Conservation (phyloP, 2,888 invertebrate genomes). For the Argynnis bischoffii region DNA sequence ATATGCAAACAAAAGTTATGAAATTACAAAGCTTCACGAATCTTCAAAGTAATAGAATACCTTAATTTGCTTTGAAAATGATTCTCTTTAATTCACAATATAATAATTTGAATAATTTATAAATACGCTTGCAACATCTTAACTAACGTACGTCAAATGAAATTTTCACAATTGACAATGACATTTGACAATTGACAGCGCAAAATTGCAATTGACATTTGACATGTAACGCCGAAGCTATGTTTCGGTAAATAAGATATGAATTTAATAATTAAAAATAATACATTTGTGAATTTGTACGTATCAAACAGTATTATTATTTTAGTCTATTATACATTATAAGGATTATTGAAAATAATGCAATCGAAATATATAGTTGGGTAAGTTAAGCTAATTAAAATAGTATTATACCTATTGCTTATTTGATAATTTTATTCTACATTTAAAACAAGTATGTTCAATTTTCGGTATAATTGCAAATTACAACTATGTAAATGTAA, state of each 20-base stretch:
- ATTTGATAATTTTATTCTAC: slow-evolving; percentile 4
- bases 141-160: too few species aligned
- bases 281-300: slow-evolving; percentile 21
- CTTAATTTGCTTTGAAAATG: too few species aligned
- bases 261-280: slow-evolving; percentile 21
- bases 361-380: slow-evolving; percentile 41
- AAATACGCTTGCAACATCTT: too few species aligned
- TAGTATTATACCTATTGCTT: slow-evolving; percentile 15
- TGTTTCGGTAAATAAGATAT: slow-evolving; percentile 26
- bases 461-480: neutral
- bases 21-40: too few species aligned
- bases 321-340: slow-evolving; percentile 14
- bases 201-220: neutral
- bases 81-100: too few species aligned
- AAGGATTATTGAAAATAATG: slow-evolving; percentile 36
- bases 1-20: too few species aligned
- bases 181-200: too few species aligned
- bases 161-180: too few species aligned
- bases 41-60: too few species aligned
- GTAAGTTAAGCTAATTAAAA: slow-evolving; percentile 36
- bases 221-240: slow-evolving; percentile 21
- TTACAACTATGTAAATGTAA: neutral
- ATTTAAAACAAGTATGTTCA: neutral
- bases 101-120: too few species aligned
- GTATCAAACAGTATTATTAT: slow-evolving; percentile 29